These are phyloP conservation scores for Enteromius trimaculatus DNA, from an alignment of 2,797 vertebrate species.

Conservation along the genomic window DNA sequence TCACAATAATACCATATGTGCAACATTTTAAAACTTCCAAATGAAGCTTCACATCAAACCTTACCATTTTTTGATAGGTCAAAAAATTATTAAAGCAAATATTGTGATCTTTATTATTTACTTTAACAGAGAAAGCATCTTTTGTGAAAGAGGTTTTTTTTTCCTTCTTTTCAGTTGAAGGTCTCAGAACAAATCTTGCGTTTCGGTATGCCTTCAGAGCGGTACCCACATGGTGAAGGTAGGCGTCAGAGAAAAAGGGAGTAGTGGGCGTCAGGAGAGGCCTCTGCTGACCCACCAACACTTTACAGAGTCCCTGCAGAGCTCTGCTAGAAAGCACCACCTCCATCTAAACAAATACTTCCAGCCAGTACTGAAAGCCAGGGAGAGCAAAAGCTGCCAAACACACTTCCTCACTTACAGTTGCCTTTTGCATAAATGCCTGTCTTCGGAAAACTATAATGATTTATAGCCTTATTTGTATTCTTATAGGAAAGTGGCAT, in stretches of 20 bases:
- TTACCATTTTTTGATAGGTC: neutral
- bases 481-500: neutral
- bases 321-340: constrained; percentile 58
- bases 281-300: constrained; percentile 63
- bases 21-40: neutral
- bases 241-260: constrained; percentile 62
- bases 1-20: neutral
- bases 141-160: constrained; percentile 44
- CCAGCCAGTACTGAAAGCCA: constrained; percentile 52
- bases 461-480: constrained; percentile 11
- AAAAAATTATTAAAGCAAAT: neutral
- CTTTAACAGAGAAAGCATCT: constrained; percentile 42
- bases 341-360: constrained; percentile 51
- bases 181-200: constrained; percentile 49
- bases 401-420: constrained; percentile 27
- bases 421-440: constrained; percentile 38
- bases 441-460: neutral
- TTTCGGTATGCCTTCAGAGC: constrained; percentile 64
- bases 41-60: neutral
- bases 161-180: constrained; percentile 44
- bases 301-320: constrained; percentile 63
- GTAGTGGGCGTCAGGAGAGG: constrained; percentile 66
- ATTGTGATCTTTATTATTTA: constrained; percentile 51
- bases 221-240: constrained; percentile 54
- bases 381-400: constrained; percentile 46